Base-by-base conservation (phyloP, 2,797 vertebrate species). In the Sebastiscus tertius region DNA sequence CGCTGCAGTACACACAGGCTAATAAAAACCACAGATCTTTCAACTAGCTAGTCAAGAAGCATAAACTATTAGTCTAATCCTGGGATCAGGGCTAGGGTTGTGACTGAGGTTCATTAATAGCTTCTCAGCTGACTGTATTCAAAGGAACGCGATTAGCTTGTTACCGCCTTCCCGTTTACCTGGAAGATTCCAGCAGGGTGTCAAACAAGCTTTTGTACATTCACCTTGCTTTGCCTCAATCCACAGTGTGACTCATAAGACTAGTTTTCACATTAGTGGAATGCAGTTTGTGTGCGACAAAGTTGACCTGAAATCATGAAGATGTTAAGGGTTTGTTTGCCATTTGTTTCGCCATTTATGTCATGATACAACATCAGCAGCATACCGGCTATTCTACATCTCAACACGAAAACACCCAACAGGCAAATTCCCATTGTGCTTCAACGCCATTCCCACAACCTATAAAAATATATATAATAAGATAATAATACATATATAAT, bases 41-140 rank as follows among this genome's bases (percentile, higher is more conserved):
- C 34, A 58, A 81, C 84, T 42, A 64, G 67, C 81, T 82, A n/a
- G 79, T 81, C 69, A 81, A 85, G 82, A 82, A 83, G 79, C 82
- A 89, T 34, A 82, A 90, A 87, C 81, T 86, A 68, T 89, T 90
- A 89, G 89, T 71, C 42, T 93, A 93, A 94, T 92, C 91, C 89
- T 80, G 75, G 87, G 90, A 93, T 93, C 92, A 88, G 70, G 11
- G 81, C 72, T 80, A 84, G 0, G 39, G 75, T 77, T 86, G 84
- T 80, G 87, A 83, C 88, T 77, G 59, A 64, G 70, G 80, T 84
- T 91, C 87, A 92, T 85, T 91, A 91, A 89, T 89, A 90, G 89
- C 83, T 78, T 66, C 75, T 87, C 60, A 87, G 77, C 82, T 88
- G 88, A 92, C 88, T 54, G 27, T 67, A 82, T 72, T 88, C 88